These are phyloP conservation scores for Drosophila lacicola DNA, from an alignment of 2,888 invertebrate species.

Conservation along the genomic window DNA sequence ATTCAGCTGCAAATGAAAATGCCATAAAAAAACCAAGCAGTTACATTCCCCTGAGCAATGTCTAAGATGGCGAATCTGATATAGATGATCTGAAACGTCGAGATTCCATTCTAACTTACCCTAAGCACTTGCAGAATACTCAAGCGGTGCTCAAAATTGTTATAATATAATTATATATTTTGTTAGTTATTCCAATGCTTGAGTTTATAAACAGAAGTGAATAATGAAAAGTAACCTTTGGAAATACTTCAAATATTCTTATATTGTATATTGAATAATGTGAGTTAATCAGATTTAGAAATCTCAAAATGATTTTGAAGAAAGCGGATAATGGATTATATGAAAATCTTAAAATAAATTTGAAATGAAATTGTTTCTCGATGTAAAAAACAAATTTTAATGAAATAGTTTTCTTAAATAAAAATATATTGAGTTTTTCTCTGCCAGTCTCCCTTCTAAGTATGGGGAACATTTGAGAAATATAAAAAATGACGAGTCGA, in stretches of 20 bases:
- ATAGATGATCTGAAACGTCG: conserved; percentile 1
- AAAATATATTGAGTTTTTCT: not conserved
- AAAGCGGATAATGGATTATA: too few relatives aligned
- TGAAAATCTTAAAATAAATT: not conserved
- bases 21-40: conserved; percentile 9
- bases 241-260: too few relatives aligned
- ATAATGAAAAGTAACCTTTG: too few relatives aligned
- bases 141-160: too few relatives aligned
- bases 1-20: conserved; percentile 17
- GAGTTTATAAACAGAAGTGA: too few relatives aligned
- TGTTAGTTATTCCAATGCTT: not conserved
- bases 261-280: too few relatives aligned
- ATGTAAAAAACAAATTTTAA: not conserved
- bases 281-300: not conserved
- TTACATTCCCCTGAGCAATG: conserved; percentile 3
- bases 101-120: not conserved
- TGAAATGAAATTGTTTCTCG: not conserved
- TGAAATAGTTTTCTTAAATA: not conserved
- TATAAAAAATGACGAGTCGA: too few relatives aligned
- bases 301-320: too few relatives aligned
- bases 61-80: conserved; percentile 34
- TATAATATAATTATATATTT: not conserved
- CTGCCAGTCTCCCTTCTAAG: too few relatives aligned
- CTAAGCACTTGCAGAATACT: not conserved
- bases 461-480: too few relatives aligned